A percentile compares a stretch with the other conserved stretches of the same genome.
These are phyloP conservation scores for Callitettix versicolor DNA, from an alignment of 1,140 invertebrate genomes.

Conservation along the genomic window DNA sequence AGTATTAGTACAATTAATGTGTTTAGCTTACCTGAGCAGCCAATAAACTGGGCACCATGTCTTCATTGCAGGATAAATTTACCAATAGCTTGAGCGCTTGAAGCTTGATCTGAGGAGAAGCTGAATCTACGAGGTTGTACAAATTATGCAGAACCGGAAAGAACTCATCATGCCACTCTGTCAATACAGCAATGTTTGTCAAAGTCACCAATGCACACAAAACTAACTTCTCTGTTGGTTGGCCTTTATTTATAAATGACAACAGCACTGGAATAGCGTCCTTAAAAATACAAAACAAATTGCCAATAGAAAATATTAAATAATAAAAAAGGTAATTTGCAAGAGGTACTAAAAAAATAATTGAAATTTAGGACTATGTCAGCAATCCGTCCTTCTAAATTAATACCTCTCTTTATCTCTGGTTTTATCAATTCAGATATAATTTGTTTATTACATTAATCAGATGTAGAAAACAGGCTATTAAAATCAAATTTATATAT, in stretches of 20 bases:
- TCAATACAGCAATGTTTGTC: conserved; percentile 39
- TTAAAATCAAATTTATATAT: too few species aligned
- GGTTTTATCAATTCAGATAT: too few species aligned
- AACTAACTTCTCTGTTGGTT: conserved; percentile 22
- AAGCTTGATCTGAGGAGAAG: conserved; percentile 34
- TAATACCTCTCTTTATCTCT: too few species aligned
- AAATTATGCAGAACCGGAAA: conserved; percentile 33
- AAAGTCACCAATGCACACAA: conserved; percentile 33
- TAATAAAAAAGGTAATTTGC: too few species aligned
- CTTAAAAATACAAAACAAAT: conserved; percentile 25
- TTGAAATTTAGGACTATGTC: too few species aligned
- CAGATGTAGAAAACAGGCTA: too few species aligned
- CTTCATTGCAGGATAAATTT: conserved; percentile 50
- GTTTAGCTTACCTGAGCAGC: conserved; percentile 47
- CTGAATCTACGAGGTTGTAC: conserved; percentile 34
- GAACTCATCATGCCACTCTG: conserved; percentile 38
- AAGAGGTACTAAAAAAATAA: too few species aligned
- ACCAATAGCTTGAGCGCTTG: conserved; percentile 50
- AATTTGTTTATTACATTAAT: too few species aligned
- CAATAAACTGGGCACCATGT: conserved; percentile 48
- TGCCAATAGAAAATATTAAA: too few species aligned
- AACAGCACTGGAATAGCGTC: conserved; percentile 35
- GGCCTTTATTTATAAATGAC: conserved; percentile 30
- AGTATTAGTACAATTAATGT: too few species aligned
- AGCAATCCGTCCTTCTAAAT: too few species aligned